Conservation (phyloP, 1,140 invertebrate genomes). For the Stratiolaelaps scimitus region DNA sequence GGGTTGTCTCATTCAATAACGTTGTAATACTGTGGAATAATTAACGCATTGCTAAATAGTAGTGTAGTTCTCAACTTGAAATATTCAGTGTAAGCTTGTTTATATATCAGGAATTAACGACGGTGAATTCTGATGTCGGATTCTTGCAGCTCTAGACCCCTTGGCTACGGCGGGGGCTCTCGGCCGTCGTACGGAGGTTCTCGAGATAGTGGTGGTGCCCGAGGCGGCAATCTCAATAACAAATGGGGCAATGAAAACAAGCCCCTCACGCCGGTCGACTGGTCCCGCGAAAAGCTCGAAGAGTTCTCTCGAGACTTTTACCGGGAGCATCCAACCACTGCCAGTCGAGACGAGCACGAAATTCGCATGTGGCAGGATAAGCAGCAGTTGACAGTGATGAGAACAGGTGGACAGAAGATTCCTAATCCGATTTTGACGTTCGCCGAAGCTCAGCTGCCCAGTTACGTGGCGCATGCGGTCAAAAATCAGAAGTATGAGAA, state of each 20-base stretch:
- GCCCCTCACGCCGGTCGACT: constrained; percentile 5
- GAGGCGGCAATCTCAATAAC: not conserved
- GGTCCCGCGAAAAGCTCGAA: constrained; percentile 13
- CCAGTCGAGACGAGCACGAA: not conserved
- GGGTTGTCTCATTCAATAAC: too few relatives aligned
- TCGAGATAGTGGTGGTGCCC: not conserved
- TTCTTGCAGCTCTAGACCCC: too few relatives aligned
- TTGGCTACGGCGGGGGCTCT: constrained; percentile 14
- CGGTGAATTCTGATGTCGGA: too few relatives aligned
- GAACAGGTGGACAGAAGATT: constrained; percentile 39
- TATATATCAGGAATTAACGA: too few relatives aligned
- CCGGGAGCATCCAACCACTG: constrained; percentile 17
- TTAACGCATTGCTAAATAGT: too few relatives aligned
- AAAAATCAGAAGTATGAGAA: constrained; percentile 23
- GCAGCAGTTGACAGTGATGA: constrained; percentile 5
- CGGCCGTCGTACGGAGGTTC: not conserved
- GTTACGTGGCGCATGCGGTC: constrained; percentile 34
- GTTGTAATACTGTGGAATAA: too few relatives aligned
- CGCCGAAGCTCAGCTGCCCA: constrained; percentile 42
- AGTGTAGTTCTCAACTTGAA: too few relatives aligned
- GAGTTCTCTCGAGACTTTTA: constrained; percentile 5
- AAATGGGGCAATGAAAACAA: constrained; percentile 18
- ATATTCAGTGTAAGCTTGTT: too few relatives aligned
- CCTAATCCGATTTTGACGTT: constrained; percentile 40
- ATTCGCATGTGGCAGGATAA: constrained; percentile 24